Evolutionary conservation across 2,888 invertebrate genomes (phyloP).

Genomic region (Fragum sueziense): DNA sequence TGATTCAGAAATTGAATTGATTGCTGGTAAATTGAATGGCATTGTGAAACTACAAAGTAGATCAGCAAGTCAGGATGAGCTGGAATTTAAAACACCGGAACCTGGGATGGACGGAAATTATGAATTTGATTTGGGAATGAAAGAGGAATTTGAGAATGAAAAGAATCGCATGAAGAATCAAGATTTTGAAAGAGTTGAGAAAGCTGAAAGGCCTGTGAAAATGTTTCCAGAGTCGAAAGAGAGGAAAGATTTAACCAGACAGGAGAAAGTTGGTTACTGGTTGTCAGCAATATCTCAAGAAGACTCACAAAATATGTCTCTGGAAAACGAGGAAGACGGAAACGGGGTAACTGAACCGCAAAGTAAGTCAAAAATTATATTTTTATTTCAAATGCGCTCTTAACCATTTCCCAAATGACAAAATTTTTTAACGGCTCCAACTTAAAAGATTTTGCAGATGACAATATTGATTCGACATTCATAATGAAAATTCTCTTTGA

Average conservation of each 20-base stretch:
- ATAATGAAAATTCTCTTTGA: not conserved
- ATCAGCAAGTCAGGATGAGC: not conserved
- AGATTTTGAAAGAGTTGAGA: not conserved
- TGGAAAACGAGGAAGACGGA: not conserved
- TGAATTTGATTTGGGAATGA: not conserved
- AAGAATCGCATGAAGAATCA: slow-evolving; percentile 2
- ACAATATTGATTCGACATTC: not conserved
- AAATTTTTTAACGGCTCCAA: not conserved
- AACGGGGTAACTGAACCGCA: no score
- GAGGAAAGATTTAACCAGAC: slow-evolving; percentile 40
- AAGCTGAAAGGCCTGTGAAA: slow-evolving; percentile 32
- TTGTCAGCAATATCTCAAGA: slow-evolving; percentile 46
- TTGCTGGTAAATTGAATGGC: slow-evolving; percentile 29
- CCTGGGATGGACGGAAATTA: not conserved
- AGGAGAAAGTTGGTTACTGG: slow-evolving; percentile 59
- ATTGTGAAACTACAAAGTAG: not conserved
- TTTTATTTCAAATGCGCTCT: no score
- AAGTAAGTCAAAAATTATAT: no score
- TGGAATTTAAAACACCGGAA: not conserved
- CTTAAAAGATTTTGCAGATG: not conserved
- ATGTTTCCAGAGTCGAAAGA: slow-evolving; percentile 33
- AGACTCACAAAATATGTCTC: not conserved
- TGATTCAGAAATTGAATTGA: not conserved
- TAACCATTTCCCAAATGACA: not conserved
- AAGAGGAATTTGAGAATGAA: slow-evolving; percentile 18